These are phyloP conservation scores for Drosophila pseudoananassae DNA, from an alignment of 1,140 invertebrate species.

Conservation along the genomic window DNA sequence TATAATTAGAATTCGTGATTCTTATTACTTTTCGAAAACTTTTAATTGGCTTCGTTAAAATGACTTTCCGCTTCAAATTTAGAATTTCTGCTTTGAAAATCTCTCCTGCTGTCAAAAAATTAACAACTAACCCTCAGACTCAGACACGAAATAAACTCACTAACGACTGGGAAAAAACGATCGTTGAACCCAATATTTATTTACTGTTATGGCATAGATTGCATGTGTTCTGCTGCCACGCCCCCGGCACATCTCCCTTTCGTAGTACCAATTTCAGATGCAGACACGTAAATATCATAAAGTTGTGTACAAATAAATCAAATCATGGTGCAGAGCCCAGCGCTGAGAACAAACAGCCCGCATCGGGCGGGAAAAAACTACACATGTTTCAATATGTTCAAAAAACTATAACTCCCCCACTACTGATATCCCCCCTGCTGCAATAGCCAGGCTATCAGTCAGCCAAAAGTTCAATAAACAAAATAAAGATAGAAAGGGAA, in stretches of 20 bases:
- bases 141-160: background rate
- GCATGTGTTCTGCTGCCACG: slow-evolving; percentile 14
- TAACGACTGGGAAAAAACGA: slow-evolving; percentile 7
- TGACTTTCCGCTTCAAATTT: background rate
- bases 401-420: slow-evolving; percentile 22
- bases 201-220: slow-evolving; percentile 51
- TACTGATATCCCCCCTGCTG: background rate
- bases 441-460: slow-evolving; percentile 37
- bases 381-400: slow-evolving; percentile 70
- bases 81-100: background rate
- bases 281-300: slow-evolving; percentile 78
- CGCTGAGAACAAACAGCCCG: slow-evolving; percentile 71
- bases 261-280: slow-evolving; percentile 3
- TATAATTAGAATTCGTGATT: no score
- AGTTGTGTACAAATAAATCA: slow-evolving; percentile 79
- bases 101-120: background rate
- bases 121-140: slow-evolving; percentile 1
- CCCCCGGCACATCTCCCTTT: background rate
- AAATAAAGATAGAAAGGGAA: slow-evolving; percentile 34
- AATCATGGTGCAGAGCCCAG: slow-evolving; percentile 52
- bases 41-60: no score
- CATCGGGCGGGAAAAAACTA: slow-evolving; percentile 61
- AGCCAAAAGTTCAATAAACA: slow-evolving; percentile 72
- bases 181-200: slow-evolving; percentile 32
- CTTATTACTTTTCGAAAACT: no score